These are phyloP conservation scores for Conchocele bisecta DNA, from an alignment of 2,888 invertebrate species.

Conservation along the genomic window DNA sequence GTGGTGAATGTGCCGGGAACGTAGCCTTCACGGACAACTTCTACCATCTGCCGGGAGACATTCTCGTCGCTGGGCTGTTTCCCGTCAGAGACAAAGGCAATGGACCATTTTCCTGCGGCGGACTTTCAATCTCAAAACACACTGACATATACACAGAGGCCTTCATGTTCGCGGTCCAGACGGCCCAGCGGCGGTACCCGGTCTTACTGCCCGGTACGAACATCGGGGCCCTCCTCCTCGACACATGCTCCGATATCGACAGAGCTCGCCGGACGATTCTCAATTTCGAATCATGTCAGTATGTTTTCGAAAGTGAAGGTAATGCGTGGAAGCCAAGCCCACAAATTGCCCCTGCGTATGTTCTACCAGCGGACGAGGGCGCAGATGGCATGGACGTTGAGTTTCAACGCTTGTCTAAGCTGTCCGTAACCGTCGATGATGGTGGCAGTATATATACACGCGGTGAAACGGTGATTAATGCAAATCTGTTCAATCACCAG, in stretches of 20 bases:
- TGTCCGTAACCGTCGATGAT: conserved; percentile 31
- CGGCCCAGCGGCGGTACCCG: conserved; percentile 58
- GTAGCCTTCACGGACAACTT: conserved; percentile 21
- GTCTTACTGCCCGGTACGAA: conserved; percentile 59
- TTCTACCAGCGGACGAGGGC: conserved; percentile 27
- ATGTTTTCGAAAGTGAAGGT: conserved; percentile 22
- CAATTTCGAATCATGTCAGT: conserved; percentile 69
- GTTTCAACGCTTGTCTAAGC: conserved; percentile 23
- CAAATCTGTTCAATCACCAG: conserved; percentile 31
- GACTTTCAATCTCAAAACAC: conserved; percentile 33
- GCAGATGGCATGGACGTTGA: background rate
- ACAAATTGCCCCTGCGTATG: conserved; percentile 56
- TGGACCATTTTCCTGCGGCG: conserved; percentile 56
- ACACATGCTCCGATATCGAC: conserved; percentile 65
- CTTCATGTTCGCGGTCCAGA: conserved; percentile 68
- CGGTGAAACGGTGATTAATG: conserved; percentile 8
- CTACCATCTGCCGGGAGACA: conserved; percentile 65
- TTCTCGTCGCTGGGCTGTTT: conserved; percentile 68
- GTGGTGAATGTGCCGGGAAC: conserved; percentile 27
- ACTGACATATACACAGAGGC: conserved; percentile 61
- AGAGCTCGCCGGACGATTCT: conserved; percentile 55
- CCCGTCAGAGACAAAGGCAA: conserved; percentile 59
- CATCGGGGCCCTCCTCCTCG: conserved; percentile 67
- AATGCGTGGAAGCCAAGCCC: conserved; percentile 37
- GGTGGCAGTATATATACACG: conserved; percentile 29